Conservation (phyloP, 2,797 vertebrate genomes). For the Phrynocephalus guinanensis region DNA sequence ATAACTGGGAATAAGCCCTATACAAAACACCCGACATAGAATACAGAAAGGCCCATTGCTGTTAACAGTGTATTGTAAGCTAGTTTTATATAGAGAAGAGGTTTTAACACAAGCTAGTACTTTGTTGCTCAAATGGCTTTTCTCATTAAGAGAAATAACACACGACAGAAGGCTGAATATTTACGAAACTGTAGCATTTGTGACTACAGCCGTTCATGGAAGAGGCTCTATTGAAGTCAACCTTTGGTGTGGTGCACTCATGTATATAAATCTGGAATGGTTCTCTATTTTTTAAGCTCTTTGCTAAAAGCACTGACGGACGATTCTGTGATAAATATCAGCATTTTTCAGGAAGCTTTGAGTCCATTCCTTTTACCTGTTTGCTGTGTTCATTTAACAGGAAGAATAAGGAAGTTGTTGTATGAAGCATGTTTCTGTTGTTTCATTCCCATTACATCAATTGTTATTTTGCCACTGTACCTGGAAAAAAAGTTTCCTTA, state of each 20-base stretch:
- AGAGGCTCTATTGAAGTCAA: constrained; percentile 18
- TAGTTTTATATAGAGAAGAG: constrained; percentile 12
- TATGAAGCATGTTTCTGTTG: constrained; percentile 28
- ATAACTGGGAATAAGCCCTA: neutral
- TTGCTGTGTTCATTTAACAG: constrained; percentile 31
- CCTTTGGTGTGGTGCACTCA: constrained; percentile 27
- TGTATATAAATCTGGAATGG: constrained; percentile 32
- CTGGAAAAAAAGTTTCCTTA: constrained; percentile 27
- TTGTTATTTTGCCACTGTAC: neutral
- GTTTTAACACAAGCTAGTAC: constrained; percentile 14
- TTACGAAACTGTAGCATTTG: neutral
- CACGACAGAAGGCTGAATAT: constrained; percentile 5
- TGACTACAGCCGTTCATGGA: neutral
- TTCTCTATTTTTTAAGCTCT: constrained; percentile 36
- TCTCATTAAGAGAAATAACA: neutral
- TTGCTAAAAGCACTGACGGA: constrained; percentile 9
- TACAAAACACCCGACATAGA: too few relatives aligned
- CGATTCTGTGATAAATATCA: too few relatives aligned
- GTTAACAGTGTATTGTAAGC: neutral
- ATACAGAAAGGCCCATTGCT: neutral
- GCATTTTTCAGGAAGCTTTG: constrained; percentile 26
- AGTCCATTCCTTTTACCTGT: neutral
- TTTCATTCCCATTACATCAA: constrained; percentile 26
- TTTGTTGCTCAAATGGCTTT: constrained; percentile 14
- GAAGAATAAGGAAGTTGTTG: neutral